phyloP scores from a whole-genome alignment of 64 coral and sea anemone species.

The Anthopleura sola region DNA sequence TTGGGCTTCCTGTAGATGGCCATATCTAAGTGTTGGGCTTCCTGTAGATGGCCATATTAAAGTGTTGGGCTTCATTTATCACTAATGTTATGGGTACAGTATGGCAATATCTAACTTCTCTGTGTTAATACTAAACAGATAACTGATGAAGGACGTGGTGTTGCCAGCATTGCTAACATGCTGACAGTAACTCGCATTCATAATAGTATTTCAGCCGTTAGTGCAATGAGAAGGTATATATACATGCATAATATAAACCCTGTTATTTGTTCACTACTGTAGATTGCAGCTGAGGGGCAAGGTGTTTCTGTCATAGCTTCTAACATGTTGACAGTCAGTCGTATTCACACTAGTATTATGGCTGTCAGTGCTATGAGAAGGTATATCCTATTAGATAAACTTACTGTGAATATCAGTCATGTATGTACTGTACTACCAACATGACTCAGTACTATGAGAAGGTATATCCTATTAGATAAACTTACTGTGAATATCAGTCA shows the following conservation, averaged over 20 bases:
- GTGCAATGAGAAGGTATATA: slow-evolving; percentile 59
- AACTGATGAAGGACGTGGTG: slow-evolving; percentile 75
- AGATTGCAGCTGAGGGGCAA: too few relatives aligned
- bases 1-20: too few relatives aligned
- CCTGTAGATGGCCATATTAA: too few relatives aligned
- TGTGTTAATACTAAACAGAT: slow-evolving; percentile 28
- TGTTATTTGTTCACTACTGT: background rate
- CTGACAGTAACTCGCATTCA: slow-evolving; percentile 64
- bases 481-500: too few relatives aligned
- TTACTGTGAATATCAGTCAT: too few relatives aligned
- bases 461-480: too few relatives aligned
- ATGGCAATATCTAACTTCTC: background rate
- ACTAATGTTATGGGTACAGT: too few relatives aligned
- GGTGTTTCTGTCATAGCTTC: background rate
- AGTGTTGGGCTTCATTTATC: too few relatives aligned
- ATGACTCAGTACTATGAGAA: too few relatives aligned
- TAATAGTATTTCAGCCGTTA: slow-evolving; percentile 37
- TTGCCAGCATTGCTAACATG: slow-evolving; percentile 80
- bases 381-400: background rate
- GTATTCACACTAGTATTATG: slow-evolving; percentile 41
- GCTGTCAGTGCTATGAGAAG: slow-evolving; percentile 54
- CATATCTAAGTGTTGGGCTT: too few relatives aligned
- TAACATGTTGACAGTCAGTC: slow-evolving; percentile 34
- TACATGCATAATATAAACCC: background rate
- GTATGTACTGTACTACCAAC: too few relatives aligned